Evolutionary conservation across 2,797 vertebrate species (phyloP).

Genomic region (Hapalemur alaotrensis): DNA sequence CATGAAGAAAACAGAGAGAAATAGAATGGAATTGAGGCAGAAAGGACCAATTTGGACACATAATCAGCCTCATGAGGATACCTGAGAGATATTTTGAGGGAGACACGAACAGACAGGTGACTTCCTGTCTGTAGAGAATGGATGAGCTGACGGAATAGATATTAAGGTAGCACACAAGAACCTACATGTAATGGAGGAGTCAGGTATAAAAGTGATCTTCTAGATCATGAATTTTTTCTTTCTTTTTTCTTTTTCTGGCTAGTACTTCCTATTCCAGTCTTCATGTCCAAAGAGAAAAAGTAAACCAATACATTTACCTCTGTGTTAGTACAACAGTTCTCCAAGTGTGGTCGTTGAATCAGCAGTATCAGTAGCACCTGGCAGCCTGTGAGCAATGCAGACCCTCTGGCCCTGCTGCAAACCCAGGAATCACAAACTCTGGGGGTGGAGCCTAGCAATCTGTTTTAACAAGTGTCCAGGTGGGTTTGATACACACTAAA

Average conservation of each 20-base stretch:
- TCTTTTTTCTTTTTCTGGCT: neutral
- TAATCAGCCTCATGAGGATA: neutral
- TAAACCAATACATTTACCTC: neutral
- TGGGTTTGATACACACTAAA: neutral
- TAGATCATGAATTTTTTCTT: neutral
- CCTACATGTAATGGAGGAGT: neutral
- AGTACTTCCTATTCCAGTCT: neutral
- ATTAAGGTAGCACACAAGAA: neutral
- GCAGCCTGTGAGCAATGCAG: neutral
- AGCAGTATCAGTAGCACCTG: neutral
- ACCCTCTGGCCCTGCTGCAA: neutral
- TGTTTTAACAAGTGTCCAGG: neutral
- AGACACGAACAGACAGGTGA: neutral
- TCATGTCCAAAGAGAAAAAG: neutral
- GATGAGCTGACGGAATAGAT: neutral
- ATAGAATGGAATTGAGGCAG: neutral
- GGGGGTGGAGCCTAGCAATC: neutral
- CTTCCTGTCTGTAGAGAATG: neutral
- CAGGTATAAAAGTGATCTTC: neutral
- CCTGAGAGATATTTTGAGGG: neutral
- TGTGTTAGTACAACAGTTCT: neutral
- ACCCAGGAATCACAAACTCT: neutral
- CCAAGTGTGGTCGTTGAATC: neutral
- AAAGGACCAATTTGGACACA: neutral
- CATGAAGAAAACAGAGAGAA: neutral